Conservation (phyloP, 2,888 invertebrate genomes). For the Pollenia labialis region DNA sequence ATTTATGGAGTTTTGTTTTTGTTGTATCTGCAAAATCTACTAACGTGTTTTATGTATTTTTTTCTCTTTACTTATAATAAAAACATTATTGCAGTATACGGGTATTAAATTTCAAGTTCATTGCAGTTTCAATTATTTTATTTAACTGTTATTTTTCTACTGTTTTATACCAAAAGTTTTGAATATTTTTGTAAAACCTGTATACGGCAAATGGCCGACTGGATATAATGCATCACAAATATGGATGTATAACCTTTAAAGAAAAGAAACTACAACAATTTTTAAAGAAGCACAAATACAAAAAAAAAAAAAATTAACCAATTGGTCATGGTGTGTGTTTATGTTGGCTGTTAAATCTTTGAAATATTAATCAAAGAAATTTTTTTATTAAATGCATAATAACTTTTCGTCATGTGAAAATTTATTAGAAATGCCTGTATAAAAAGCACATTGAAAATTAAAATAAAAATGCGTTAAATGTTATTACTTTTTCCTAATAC, state of each 20-base stretch:
- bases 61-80: slow-evolving; percentile 15
- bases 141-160: neutral
- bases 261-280: neutral
- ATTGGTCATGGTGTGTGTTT: too few species aligned
- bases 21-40: slow-evolving; percentile 24
- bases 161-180: slow-evolving; percentile 14
- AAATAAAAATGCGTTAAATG: too few species aligned
- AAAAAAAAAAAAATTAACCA: too few species aligned
- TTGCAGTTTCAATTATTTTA: slow-evolving; percentile 48
- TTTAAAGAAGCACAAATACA: neutral
- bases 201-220: slow-evolving; percentile 30
- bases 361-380: too few species aligned
- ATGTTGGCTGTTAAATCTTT: neutral
- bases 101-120: slow-evolving; percentile 53
- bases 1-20: slow-evolving; percentile 32
- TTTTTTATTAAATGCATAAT: too few species aligned
- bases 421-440: too few species aligned
- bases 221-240: slow-evolving; percentile 24
- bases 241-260: slow-evolving; percentile 22
- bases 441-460: too few species aligned
- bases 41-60: slow-evolving; percentile 42
- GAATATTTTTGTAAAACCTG: slow-evolving; percentile 1
- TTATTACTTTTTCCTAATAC: too few species aligned
- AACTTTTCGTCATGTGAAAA: too few species aligned
- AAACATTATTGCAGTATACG: slow-evolving; percentile 11